Evolutionary conservation across 2,113 vertebrate species (phyloP), one percentile per base, ranked within the genome.

Genomic region (Pseudopodoces humilis): DNA sequence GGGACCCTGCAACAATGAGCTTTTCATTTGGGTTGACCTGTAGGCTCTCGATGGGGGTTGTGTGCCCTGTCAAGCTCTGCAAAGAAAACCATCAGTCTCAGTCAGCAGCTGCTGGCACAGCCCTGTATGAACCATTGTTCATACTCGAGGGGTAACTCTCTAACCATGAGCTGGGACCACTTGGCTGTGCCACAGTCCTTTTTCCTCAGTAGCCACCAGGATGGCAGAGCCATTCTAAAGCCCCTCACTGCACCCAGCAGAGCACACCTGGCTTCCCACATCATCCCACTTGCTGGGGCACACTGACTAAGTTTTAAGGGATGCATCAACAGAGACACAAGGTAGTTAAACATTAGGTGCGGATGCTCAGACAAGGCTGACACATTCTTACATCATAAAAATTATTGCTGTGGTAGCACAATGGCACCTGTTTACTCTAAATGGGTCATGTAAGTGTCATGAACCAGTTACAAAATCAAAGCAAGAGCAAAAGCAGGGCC

Each of bases 1-100:
- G 99, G 14, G 99, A 99, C 25, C 99, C 99, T 4, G 99, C 98
- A 33, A 99, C 98, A 13, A 99, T 98, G 91, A 99, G 98, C 78
- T 99, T 99, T 97, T 99, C 99, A 0, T 98, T 98, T 1, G 85
- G 92, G 83, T 98, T 99, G 96, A 99, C 98, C 88, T 99, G 98
- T 20, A 99, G 98, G 17, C 99, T 99, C 97, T 99, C 99, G 18
- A 99, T 98, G 0, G 99, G 98, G 4, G 96, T 98, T 2, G 98
- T 99, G 94, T 99, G 99, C 21, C 99, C 99, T 0, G 98, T 99
- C 92, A 99, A 92, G 97, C 98, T 99, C 99, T 99, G 97, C 63
- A 90, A 88, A 47, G 91, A 86, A 96, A 76, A 60, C 28, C 74
- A 82, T 2, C 4, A 90, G 49, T 10, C n/a, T 80, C 76, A 21